Evolutionary conservation across 2,888 invertebrate species (phyloP), one percentile per base, ranked within the genome.

Genomic region (Clostera curtula): DNA sequence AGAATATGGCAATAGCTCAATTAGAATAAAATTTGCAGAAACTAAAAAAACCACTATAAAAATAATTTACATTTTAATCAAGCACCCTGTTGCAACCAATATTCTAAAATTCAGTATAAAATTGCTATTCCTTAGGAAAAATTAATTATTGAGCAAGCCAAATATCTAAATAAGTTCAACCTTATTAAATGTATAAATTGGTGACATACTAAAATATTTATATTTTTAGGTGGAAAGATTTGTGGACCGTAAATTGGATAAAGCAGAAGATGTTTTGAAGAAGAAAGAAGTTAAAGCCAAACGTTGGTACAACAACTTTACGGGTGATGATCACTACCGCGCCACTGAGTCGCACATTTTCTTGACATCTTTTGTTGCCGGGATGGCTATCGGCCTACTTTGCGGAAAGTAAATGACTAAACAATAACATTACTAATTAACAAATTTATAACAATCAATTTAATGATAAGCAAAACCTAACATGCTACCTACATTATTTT

Each of bases 261-360:
- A 91, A 77, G 93, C 92, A 28, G 93, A 93, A 73, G 88, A 88
- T 49, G 58, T 89, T 33, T 50, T 93, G 37, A 91, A 89, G 74
- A 88, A 89, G 55, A 90, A 90, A 46, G 87, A 91, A 67, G 76
- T 83, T 28, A 89, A 89, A 64, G 90, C 90, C 7, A 90, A 89
- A 53, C 88, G 87, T 56, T 95, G 93, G 94, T 93, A 91, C 55
- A 85, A 89, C 34, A 86, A 86, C 41, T 63, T 92, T 22, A 86
- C 87, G 44, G 88, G 88, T 12, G 90, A 90, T 43, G 87, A 89
- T 11, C 74, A 87, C 29, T 89, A 89, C 56, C 87, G 87, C 62
- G 79, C 91, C 24, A 90, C 90, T 44, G 92, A 93, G 74, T 85
- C 92, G 22, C 93, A 94, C 53, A 87, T 94, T 40, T 95, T 95